These are phyloP conservation scores for Andricus quercusramuli DNA, from an alignment of 2,888 invertebrate species.

Conservation along the genomic window DNA sequence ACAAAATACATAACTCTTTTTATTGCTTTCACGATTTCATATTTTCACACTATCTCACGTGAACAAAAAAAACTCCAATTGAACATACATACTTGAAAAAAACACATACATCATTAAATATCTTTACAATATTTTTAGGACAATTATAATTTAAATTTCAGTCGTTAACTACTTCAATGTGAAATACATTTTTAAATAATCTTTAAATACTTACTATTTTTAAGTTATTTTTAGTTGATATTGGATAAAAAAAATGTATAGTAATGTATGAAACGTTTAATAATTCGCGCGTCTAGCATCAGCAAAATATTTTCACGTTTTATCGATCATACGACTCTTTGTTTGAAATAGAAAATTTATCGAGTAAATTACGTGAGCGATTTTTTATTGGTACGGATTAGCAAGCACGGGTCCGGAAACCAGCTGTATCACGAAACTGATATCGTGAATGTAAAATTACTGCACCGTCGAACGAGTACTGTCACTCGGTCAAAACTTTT, in stretches of 20 bases:
- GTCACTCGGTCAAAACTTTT: conserved; percentile 15
- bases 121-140: too few relatives aligned
- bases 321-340: background rate
- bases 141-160: too few relatives aligned
- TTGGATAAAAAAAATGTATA: background rate
- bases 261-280: background rate
- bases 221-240: too few relatives aligned
- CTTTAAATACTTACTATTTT: too few relatives aligned
- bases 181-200: too few relatives aligned
- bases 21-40: background rate
- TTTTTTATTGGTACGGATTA: background rate
- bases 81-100: too few relatives aligned
- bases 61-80: too few relatives aligned
- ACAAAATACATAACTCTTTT: background rate
- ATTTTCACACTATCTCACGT: background rate
- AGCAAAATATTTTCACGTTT: background rate
- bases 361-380: background rate
- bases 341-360: conserved; percentile 17
- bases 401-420: background rate
- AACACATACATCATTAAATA: too few relatives aligned
- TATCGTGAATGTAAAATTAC: conserved; percentile 12
- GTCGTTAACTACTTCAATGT: too few relatives aligned
- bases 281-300: background rate
- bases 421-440: conserved; percentile 9
- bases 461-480: background rate